Evolutionary conservation across 2,888 invertebrate genomes (phyloP).

Genomic region (Oscheius myriophilus): DNA sequence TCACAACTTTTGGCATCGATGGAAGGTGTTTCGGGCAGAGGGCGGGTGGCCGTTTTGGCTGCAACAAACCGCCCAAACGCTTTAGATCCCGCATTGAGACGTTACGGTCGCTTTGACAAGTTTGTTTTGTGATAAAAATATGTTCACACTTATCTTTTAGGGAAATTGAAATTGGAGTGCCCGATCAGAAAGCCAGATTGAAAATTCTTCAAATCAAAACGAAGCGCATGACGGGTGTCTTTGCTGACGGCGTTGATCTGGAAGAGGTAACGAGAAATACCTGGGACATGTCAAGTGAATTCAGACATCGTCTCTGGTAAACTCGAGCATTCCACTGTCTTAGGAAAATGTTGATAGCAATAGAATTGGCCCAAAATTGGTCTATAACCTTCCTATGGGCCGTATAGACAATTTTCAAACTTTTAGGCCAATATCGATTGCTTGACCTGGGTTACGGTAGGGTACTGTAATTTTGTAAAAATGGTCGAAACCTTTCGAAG

Average conservation of each 20-base stretch:
- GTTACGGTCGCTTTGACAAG: slow-evolving; percentile 92
- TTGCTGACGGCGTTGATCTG: slow-evolving; percentile 95
- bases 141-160: too few relatives aligned
- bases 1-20: slow-evolving; percentile 96
- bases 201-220: slow-evolving; percentile 98
- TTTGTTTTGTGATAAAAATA: too few relatives aligned
- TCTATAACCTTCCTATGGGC: too few relatives aligned
- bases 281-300: too few relatives aligned
- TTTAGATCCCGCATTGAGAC: slow-evolving; percentile 93
- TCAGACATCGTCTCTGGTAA: slow-evolving; percentile 63
- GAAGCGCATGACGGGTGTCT: slow-evolving; percentile 93
- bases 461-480: too few relatives aligned
- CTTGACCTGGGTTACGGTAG: too few relatives aligned
- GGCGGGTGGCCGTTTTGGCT: slow-evolving; percentile 99
- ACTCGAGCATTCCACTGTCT: too few relatives aligned
- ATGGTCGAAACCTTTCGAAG: too few relatives aligned
- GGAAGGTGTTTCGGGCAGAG: slow-evolving; percentile 98
- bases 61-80: slow-evolving; percentile 99
- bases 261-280: slow-evolving; percentile 80
- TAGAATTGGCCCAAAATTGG: too few relatives aligned
- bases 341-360: too few relatives aligned
- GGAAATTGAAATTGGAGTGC: slow-evolving; percentile 99
- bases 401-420: too few relatives aligned
- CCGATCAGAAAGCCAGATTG: slow-evolving; percentile 94
- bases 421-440: too few relatives aligned